Evolutionary conservation across 2,888 invertebrate species (phyloP).

Genomic region (Amphipoea oculea): DNA sequence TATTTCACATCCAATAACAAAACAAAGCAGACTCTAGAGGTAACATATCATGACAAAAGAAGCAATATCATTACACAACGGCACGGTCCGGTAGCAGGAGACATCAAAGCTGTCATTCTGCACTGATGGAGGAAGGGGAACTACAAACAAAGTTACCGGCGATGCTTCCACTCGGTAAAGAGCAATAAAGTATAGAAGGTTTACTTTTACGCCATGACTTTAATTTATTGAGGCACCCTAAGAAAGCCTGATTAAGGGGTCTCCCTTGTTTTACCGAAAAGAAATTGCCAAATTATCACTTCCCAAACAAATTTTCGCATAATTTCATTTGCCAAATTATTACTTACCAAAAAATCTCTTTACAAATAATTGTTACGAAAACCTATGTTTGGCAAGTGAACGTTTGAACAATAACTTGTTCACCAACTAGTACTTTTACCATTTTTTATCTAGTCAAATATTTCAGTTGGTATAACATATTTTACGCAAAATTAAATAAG

Average conservation of each 20-base stretch:
- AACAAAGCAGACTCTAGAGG: slow-evolving; percentile 13
- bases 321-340: no score
- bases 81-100: not conserved
- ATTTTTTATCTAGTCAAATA: no score
- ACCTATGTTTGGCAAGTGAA: no score
- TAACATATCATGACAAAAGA: slow-evolving; percentile 18
- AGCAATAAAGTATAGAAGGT: slow-evolving; percentile 15
- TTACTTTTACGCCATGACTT: not conserved
- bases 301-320: no score
- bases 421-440: no score
- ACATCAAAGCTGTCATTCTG: slow-evolving; percentile 56
- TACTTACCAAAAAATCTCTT: no score
- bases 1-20: not conserved
- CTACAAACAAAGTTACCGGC: slow-evolving; percentile 33
- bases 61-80: slow-evolving; percentile 39
- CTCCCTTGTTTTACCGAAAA: no score
- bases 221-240: not conserved
- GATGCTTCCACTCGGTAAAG: slow-evolving; percentile 11
- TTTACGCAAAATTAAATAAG: no score
- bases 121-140: slow-evolving; percentile 31
- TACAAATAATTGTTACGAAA: no score
- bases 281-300: no score
- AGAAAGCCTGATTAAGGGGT: not conserved
- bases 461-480: no score
- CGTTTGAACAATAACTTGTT: no score